These are phyloP conservation scores for Polypterus senegalus DNA, from an alignment of 2,113 vertebrate genomes.

Conservation along the genomic window DNA sequence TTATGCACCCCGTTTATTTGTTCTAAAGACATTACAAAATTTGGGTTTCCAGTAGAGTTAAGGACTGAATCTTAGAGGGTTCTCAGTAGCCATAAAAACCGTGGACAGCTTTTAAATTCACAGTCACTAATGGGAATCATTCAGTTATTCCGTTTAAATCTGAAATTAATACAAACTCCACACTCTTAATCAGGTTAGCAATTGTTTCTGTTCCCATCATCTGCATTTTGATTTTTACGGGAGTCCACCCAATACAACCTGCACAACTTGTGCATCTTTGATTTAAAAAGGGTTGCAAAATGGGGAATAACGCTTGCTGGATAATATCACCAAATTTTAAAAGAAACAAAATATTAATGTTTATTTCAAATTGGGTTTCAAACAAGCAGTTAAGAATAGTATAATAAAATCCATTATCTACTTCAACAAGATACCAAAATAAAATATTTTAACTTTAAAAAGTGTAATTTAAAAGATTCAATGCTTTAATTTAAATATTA, in stretches of 20 bases:
- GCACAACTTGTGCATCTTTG: slow-evolving; percentile 95
- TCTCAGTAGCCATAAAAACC: too few relatives aligned
- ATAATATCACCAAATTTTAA: slow-evolving; percentile 68
- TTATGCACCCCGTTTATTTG: too few relatives aligned
- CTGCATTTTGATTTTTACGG: slow-evolving; percentile 98
- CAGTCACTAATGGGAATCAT: too few relatives aligned
- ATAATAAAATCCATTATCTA: too few relatives aligned
- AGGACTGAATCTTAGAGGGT: too few relatives aligned
- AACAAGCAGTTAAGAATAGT: not conserved
- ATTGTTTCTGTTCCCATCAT: slow-evolving; percentile 94
- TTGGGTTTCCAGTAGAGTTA: too few relatives aligned
- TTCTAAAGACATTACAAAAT: too few relatives aligned
- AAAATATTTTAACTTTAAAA: not conserved
- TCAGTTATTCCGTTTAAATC: too few relatives aligned
- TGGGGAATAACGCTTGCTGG: slow-evolving; percentile 93
- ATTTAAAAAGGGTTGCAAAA: slow-evolving; percentile 96
- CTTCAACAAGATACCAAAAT: not conserved
- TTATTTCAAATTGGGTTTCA: not conserved
- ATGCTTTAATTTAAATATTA: slow-evolving; percentile 1
- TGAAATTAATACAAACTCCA: slow-evolving; percentile 50
- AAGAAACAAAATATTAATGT: slow-evolving; percentile 9
- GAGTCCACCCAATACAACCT: slow-evolving; percentile 93
- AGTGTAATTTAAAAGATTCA: not conserved
- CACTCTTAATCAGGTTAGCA: slow-evolving; percentile 96
- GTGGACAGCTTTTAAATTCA: too few relatives aligned